These are phyloP conservation scores for Alectura lathami DNA, from an alignment of 2,113 vertebrate genomes.

Conservation along the genomic window DNA sequence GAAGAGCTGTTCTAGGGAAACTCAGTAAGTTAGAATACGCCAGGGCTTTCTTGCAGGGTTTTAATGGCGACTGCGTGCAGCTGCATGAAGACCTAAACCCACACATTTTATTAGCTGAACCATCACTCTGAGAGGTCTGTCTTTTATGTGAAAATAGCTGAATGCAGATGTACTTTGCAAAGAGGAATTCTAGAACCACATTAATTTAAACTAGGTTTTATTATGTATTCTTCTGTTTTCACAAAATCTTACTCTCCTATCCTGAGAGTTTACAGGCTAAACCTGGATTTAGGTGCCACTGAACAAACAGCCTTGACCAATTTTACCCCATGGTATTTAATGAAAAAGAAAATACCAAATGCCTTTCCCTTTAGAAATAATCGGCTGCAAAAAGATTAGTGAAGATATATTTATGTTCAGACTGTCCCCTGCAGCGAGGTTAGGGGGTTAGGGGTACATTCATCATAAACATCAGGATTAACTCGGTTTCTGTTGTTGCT, in stretches of 20 bases:
- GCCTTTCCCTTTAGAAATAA: slow-evolving; percentile 2
- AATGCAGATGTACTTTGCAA: background rate
- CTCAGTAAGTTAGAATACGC: background rate
- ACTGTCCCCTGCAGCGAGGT: slow-evolving; percentile 1
- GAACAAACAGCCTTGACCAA: background rate
- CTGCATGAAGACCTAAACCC: background rate
- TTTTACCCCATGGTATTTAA: slow-evolving; percentile 13
- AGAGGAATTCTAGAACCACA: background rate
- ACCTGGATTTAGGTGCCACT: background rate
- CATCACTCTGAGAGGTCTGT: background rate
- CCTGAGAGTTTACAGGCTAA: background rate
- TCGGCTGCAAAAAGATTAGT: slow-evolving; percentile 25
- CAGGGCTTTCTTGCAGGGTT: background rate
- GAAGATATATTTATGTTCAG: slow-evolving; percentile 28
- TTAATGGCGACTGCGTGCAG: background rate
- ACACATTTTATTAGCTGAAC: background rate
- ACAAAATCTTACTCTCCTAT: background rate
- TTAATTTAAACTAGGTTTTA: background rate
- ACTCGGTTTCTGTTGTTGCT: background rate
- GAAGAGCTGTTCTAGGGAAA: slow-evolving; percentile 16
- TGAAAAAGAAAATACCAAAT: slow-evolving; percentile 14
- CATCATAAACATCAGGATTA: slow-evolving; percentile 31
- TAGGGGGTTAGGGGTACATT: background rate
- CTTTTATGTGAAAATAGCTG: background rate
- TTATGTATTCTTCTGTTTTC: background rate